phyloP scores from a whole-genome alignment of 2,113 vertebrate species.

The Glaucomys volans region DNA sequence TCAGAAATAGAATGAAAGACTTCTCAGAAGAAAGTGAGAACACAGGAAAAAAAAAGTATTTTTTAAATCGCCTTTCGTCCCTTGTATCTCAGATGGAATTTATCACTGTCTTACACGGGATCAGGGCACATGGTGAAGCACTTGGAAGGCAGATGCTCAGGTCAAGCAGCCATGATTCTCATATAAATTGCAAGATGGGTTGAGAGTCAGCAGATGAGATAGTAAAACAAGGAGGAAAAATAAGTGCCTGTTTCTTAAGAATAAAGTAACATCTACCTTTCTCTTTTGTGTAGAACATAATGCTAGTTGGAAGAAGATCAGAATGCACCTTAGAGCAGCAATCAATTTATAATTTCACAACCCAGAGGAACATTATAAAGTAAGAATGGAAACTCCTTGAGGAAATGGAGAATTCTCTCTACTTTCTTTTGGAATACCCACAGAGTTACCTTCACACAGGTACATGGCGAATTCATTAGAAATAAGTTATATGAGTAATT shows the following conservation, averaged over 20 bases:
- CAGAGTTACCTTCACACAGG: neutral
- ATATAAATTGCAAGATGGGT: conserved; percentile 33
- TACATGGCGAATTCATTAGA: neutral
- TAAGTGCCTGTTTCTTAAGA: neutral
- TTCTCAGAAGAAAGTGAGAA: conserved; percentile 69
- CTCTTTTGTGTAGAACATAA: conserved; percentile 22
- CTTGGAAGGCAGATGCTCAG: neutral
- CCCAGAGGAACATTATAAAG: neutral
- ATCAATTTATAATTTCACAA: conserved; percentile 14
- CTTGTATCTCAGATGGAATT: conserved; percentile 53
- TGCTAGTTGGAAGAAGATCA: conserved; percentile 3
- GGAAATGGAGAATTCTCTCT: neutral
- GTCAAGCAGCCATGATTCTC: neutral
- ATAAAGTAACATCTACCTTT: conserved; percentile 55
- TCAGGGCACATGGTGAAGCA: neutral
- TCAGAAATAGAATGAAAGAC: conserved; percentile 77
- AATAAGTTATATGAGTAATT: neutral
- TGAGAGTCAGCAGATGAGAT: conserved; percentile 19
- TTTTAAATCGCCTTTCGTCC: conserved; percentile 52
- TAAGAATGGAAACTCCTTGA: neutral
- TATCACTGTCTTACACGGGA: conserved; percentile 36
- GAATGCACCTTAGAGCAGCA: neutral
- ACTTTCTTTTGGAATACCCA: neutral
- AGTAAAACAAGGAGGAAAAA: conserved; percentile 19
- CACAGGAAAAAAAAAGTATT: conserved; percentile 65